phyloP scores from a whole-genome alignment of 2,113 vertebrate species.

The Clarias macrocephalus region DNA sequence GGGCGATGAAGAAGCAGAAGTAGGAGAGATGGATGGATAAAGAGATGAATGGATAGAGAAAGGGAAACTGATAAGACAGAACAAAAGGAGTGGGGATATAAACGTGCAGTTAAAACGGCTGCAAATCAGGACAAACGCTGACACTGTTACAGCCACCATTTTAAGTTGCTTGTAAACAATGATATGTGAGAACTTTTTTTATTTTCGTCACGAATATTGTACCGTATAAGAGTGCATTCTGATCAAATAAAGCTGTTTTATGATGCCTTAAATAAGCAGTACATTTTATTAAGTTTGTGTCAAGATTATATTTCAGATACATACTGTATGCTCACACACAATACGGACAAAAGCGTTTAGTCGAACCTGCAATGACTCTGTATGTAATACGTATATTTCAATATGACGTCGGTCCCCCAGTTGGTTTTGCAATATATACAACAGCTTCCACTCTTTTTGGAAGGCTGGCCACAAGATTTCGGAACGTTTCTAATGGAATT shows the following conservation, averaged over 20 bases:
- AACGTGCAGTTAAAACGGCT: not conserved
- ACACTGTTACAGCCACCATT: not conserved
- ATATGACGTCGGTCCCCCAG: too few species aligned
- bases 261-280: not conserved
- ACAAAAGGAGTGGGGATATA: constrained; percentile 3
- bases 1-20: not conserved
- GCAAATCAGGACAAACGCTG: not conserved
- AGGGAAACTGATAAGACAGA: not conserved
- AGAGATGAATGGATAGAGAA: not conserved
- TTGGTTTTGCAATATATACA: too few species aligned
- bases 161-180: not conserved
- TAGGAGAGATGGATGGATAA: not conserved
- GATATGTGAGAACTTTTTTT: not conserved
- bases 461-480: too few species aligned
- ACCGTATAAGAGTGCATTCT: not conserved
- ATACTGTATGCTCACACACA: too few species aligned
- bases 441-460: too few species aligned
- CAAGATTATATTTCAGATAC: not conserved
- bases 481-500: too few species aligned
- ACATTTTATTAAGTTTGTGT: not conserved
- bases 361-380: too few species aligned
- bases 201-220: not conserved
- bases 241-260: not conserved
- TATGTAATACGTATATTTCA: too few species aligned
- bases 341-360: too few species aligned